These are phyloP conservation scores for Antechinus flavipes DNA, from an alignment of 2,113 vertebrate species.

Conservation along the genomic window DNA sequence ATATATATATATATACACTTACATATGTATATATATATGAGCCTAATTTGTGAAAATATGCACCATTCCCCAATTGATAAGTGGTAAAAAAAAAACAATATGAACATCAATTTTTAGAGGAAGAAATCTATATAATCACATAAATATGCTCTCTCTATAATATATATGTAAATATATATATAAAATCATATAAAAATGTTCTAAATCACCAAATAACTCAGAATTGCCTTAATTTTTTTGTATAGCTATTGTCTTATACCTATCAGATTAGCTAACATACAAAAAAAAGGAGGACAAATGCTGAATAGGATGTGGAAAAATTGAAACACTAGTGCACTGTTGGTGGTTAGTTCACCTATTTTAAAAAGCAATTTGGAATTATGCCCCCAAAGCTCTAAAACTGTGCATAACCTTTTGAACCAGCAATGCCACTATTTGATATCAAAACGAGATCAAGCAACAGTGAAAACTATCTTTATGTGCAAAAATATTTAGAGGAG, in stretches of 20 bases:
- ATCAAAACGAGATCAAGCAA: neutral
- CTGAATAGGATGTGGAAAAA: neutral
- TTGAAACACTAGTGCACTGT: neutral
- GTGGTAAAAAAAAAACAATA: neutral
- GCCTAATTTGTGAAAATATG: neutral
- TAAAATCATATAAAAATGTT: neutral
- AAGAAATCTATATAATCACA: neutral
- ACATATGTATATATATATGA: neutral
- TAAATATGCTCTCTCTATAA: neutral
- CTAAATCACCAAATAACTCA: neutral
- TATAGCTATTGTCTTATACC: neutral
- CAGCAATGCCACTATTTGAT: neutral
- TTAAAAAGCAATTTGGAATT: neutral
- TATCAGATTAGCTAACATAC: neutral
- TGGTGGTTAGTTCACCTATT: neutral
- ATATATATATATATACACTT: neutral
- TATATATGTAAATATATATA: no score
- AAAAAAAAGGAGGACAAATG: neutral
- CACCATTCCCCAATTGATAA: neutral
- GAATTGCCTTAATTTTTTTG: no score
- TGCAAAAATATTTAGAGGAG: neutral
- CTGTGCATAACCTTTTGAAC: neutral
- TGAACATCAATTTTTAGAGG: neutral
- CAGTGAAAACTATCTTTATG: neutral
- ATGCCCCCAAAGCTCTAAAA: neutral